Evolutionary conservation across 2,888 invertebrate species (phyloP).

Genomic region (Congeria kusceri): DNA sequence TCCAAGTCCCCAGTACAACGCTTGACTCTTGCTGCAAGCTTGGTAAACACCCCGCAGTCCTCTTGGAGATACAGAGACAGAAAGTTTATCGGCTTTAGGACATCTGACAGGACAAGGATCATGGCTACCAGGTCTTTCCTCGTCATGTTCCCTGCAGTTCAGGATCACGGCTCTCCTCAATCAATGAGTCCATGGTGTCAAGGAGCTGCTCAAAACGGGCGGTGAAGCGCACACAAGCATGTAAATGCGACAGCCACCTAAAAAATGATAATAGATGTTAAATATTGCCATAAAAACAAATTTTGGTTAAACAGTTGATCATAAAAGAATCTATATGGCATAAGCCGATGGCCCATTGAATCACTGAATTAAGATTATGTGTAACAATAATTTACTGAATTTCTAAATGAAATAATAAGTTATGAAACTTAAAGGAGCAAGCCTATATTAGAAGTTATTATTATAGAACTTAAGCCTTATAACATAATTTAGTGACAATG

Average conservation of each 20-base stretch:
- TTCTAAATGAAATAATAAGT: too few relatives aligned
- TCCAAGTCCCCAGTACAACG: neutral
- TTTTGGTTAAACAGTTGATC: too few relatives aligned
- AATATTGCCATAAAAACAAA: too few relatives aligned
- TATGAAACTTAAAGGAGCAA: too few relatives aligned
- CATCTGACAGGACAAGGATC: slow-evolving; percentile 1
- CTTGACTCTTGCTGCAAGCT: slow-evolving; percentile 4
- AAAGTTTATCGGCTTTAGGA: slow-evolving; percentile 4
- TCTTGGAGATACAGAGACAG: slow-evolving; percentile 5
- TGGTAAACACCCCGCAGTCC: slow-evolving; percentile 1
- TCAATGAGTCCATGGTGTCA: neutral
- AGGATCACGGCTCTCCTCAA: slow-evolving; percentile 1
- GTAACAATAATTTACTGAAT: too few relatives aligned
- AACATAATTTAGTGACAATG: too few relatives aligned
- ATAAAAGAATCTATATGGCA: too few relatives aligned
- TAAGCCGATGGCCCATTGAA: too few relatives aligned
- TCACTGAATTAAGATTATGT: too few relatives aligned
- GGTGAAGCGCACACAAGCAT: slow-evolving; percentile 1
- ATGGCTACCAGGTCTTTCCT: slow-evolving; percentile 1
- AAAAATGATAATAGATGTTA: neutral
- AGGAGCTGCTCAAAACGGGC: slow-evolving; percentile 2
- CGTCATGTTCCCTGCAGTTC: slow-evolving; percentile 1
- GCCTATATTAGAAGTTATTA: too few relatives aligned
- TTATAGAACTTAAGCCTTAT: too few relatives aligned
- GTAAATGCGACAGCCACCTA: slow-evolving; percentile 11